phyloP scores from a whole-genome alignment of 1,140 invertebrate genomes.

The Listronotus bonariensis region DNA sequence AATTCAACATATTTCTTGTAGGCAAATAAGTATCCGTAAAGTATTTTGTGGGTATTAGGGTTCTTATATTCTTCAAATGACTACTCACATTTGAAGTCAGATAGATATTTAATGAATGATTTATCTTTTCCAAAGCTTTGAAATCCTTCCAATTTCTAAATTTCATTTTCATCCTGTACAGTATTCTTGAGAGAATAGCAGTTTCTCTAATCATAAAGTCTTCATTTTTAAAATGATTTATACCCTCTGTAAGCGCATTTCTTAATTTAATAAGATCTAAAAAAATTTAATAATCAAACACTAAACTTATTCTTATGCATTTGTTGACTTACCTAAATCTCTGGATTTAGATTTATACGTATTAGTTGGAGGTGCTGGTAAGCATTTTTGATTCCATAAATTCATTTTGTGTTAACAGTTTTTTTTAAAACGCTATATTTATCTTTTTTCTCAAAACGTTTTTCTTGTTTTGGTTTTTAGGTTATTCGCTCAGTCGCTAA shows the following conservation, averaged over 20 bases:
- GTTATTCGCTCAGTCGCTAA: no score
- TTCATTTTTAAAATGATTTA: slow-evolving; percentile 52
- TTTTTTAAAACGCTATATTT: no score
- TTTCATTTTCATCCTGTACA: slow-evolving; percentile 62
- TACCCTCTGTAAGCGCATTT: slow-evolving; percentile 39
- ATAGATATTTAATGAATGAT: slow-evolving; percentile 57
- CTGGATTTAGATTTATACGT: slow-evolving; percentile 39
- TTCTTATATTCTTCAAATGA: slow-evolving; percentile 47
- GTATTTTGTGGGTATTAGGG: slow-evolving; percentile 43
- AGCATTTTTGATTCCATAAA: slow-evolving; percentile 48
- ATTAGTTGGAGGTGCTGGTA: slow-evolving; percentile 45
- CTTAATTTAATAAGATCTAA: slow-evolving; percentile 44
- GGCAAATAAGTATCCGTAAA: slow-evolving; percentile 52
- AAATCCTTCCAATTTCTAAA: slow-evolving; percentile 60
- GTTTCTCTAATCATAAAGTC: slow-evolving; percentile 54
- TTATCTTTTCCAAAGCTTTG: slow-evolving; percentile 59
- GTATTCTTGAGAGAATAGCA: slow-evolving; percentile 56
- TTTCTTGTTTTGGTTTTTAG: no score
- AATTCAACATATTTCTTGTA: slow-evolving; percentile 60
- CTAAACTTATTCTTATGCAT: slow-evolving; percentile 7
- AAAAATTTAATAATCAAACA: slow-evolving; percentile 20
- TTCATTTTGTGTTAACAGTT: slow-evolving; percentile 22
- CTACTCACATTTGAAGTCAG: slow-evolving; percentile 50
- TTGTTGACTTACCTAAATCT: slow-evolving; percentile 42
- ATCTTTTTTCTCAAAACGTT: no score